Evolutionary conservation across 2,113 vertebrate genomes (phyloP).

Genomic region (Cacatua alba): DNA sequence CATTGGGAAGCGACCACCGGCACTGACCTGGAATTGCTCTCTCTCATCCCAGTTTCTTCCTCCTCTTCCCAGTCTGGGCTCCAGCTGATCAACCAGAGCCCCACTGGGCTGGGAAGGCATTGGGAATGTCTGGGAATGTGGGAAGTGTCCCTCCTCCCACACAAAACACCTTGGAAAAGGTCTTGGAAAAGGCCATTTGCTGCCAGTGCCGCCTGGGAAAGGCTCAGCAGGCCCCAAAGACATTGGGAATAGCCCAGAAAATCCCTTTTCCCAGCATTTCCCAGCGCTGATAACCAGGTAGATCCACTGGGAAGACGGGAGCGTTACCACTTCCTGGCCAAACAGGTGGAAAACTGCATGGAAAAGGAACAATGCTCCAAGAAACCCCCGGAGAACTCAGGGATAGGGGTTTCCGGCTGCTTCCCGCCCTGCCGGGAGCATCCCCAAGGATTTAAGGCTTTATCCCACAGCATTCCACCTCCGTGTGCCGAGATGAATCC

Average conservation of each 20-base stretch:
- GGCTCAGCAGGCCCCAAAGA: not conserved
- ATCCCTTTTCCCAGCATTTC: not conserved
- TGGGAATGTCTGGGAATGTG: not conserved
- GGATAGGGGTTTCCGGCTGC: not conserved
- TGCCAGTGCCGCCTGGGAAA: not conserved
- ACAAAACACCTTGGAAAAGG: not conserved
- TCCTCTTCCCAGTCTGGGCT: not conserved
- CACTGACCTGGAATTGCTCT: not conserved
- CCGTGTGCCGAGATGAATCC: not conserved
- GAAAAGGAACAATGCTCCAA: not conserved
- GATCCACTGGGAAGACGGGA: fast-evolving
- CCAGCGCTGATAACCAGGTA: fast-evolving
- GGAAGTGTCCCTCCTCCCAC: not conserved
- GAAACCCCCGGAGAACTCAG: fast-evolving
- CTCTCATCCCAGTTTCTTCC: not conserved
- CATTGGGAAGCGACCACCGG: not conserved
- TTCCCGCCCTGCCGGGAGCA: not conserved
- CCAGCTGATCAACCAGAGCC: not conserved
- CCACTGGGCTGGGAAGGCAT: not conserved
- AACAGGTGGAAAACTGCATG: fast-evolving
- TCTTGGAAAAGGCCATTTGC: not conserved
- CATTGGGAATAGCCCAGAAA: not conserved
- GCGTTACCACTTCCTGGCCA: fast-evolving
- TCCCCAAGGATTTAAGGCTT: not conserved
- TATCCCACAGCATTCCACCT: not conserved